Base-by-base conservation (phyloP, 2,797 vertebrate genomes). In the Amniataba percoides region DNA sequence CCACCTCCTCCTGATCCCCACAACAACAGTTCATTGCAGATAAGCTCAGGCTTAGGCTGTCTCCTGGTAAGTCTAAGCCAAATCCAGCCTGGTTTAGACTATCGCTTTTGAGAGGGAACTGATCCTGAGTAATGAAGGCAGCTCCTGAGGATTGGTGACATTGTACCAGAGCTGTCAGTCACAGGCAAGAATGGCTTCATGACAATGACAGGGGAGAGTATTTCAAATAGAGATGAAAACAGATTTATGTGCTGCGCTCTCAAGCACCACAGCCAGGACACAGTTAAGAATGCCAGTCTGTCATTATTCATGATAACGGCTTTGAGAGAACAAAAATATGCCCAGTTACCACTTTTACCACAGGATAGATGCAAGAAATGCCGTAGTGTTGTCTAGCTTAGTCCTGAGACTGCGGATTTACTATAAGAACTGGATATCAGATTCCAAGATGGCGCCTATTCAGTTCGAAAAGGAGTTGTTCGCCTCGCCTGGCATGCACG, bases 1-100 rank as follows among this genome's bases (percentile, higher is more conserved):
- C 84, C 75, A 74, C 82, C 74, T 83, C 73, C 65, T 71, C 80
- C 70, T 82, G 55, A 83, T 87, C 74, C 65, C 36, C 43, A 70
- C 65, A 81, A 82, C 72, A 89, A 87, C 80, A 84, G 86, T 82
- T 88, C 13, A 6, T 40, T 25, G 52, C 42, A 71, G 88, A 92
- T 93, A 87, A 94, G 83, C 89, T 85, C 80, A 51, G 74, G 81
- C 75, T 91, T 78, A 87, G 58, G 39, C 60, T 39, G 77, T 89
- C 78, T 83, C 68, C 77, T 67, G 71, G 71, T 81, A 83, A 80
- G n/a, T 70, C 87, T 74, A 67, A 90, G 78, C 55, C 71, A 86
- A 87, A 94, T 88, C 89, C 88, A 89, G 78, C 73, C 62, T 40
- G 78, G 74, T 81, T 88, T 80, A 83, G 69, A 56, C 75, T 55